Conservation (phyloP, 2,888 invertebrate genomes). For the Thymelicus acteon region DNA sequence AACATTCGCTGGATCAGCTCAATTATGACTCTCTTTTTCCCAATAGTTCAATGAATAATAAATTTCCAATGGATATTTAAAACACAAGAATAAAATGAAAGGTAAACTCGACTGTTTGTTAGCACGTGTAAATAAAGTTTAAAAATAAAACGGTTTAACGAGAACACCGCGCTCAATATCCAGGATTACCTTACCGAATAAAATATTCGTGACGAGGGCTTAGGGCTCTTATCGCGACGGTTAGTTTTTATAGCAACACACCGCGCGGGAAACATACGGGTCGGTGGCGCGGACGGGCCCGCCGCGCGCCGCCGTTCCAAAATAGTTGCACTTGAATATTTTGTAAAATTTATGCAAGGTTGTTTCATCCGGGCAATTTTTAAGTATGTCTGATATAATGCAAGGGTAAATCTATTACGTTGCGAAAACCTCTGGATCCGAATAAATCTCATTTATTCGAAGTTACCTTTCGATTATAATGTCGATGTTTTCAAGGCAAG, state of each 20-base stretch:
- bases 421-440: too few relatives aligned
- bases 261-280: constrained; percentile 38
- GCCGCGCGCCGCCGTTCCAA: neutral
- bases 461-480: too few relatives aligned
- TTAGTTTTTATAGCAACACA: constrained; percentile 59
- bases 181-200: constrained; percentile 30
- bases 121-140: constrained; percentile 10
- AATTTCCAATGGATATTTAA: neutral
- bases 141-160: constrained; percentile 5
- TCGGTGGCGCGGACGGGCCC: neutral
- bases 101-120: neutral
- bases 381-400: too few relatives aligned
- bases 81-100: neutral
- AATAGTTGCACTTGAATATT: too few relatives aligned
- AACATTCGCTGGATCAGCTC: neutral
- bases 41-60: too few relatives aligned
- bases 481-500: too few relatives aligned
- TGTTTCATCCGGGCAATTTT: too few relatives aligned
- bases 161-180: constrained; percentile 7
- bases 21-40: neutral
- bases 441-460: too few relatives aligned
- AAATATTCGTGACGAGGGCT: constrained; percentile 41
- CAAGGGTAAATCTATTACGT: too few relatives aligned
- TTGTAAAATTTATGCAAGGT: too few relatives aligned
- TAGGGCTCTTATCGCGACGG: constrained; percentile 53